Evolutionary conservation across 2,888 invertebrate species (phyloP).

Genomic region (Diaphora mendica): DNA sequence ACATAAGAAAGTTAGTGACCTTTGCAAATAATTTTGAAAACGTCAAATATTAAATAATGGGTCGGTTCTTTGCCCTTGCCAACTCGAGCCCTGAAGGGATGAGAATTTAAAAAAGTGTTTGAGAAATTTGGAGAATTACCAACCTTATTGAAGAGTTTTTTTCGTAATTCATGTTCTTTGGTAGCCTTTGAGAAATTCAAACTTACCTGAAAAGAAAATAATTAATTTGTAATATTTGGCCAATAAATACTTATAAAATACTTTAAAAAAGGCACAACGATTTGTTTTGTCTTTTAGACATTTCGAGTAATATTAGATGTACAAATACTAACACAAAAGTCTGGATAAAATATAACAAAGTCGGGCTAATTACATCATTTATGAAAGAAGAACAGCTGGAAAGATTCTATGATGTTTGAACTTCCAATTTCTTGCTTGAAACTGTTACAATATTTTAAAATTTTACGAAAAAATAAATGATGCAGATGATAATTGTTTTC

Average conservation of each 20-base stretch:
- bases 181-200: background rate
- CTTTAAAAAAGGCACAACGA: background rate
- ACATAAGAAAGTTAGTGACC: background rate
- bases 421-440: too few relatives aligned
- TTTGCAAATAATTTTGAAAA: background rate
- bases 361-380: too few relatives aligned
- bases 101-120: background rate
- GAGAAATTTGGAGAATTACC: background rate
- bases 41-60: background rate
- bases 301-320: background rate
- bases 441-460: too few relatives aligned
- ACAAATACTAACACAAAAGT: background rate
- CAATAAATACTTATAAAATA: background rate
- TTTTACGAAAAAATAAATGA: too few relatives aligned
- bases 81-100: background rate
- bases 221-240: background rate
- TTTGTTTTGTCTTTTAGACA: background rate
- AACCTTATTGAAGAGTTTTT: slow-evolving; percentile 4
- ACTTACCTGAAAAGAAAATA: slow-evolving; percentile 20
- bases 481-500: too few relatives aligned
- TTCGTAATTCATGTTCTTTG: background rate
- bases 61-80: background rate
- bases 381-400: too few relatives aligned
- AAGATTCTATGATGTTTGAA: too few relatives aligned
- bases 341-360: too few relatives aligned